These are phyloP conservation scores for Crematogaster levior DNA, from an alignment of 2,888 invertebrate genomes.

Conservation along the genomic window DNA sequence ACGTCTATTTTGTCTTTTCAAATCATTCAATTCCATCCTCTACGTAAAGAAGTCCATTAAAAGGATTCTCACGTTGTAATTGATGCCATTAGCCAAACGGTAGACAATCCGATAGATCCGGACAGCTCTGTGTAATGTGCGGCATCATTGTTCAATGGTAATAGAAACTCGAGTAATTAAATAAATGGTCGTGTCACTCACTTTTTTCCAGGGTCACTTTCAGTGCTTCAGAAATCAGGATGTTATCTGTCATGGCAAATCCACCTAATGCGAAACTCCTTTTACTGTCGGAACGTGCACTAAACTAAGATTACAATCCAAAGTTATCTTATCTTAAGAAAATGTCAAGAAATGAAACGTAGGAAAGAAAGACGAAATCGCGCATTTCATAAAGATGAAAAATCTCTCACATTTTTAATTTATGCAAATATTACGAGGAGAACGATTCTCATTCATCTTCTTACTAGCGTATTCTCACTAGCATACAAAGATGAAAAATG, in stretches of 20 bases:
- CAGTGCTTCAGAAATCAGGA: not conserved
- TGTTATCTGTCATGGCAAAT: conserved; percentile 9
- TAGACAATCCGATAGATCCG: not conserved
- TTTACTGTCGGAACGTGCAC: not conserved
- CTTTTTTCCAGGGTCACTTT: not conserved
- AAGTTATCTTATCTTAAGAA: conserved; percentile 5
- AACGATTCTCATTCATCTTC: not conserved
- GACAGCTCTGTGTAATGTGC: not conserved
- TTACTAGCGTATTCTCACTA: not conserved
- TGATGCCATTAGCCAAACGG: conserved; percentile 19
- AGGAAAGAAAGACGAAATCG: not conserved
- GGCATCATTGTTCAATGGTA: conserved; percentile 6
- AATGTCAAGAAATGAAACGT: not conserved
- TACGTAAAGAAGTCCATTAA: conserved; percentile 7
- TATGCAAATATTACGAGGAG: not conserved
- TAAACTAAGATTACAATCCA: conserved; percentile 10
- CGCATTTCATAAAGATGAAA: not conserved
- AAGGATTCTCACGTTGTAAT: not conserved
- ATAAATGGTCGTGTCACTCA: conserved; percentile 26
- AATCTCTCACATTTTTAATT: conserved; percentile 3
- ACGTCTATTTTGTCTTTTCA: not conserved
- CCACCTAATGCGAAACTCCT: not conserved
- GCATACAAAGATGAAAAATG: not conserved
- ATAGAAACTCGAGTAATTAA: conserved; percentile 32
- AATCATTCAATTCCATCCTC: conserved; percentile 3